Percentiles rank a stretch among this genome's conserved stretches.
These are phyloP conservation scores for Beaufortia kweichowensis DNA, from an alignment of 2,113 vertebrate species.

Conservation along the genomic window DNA sequence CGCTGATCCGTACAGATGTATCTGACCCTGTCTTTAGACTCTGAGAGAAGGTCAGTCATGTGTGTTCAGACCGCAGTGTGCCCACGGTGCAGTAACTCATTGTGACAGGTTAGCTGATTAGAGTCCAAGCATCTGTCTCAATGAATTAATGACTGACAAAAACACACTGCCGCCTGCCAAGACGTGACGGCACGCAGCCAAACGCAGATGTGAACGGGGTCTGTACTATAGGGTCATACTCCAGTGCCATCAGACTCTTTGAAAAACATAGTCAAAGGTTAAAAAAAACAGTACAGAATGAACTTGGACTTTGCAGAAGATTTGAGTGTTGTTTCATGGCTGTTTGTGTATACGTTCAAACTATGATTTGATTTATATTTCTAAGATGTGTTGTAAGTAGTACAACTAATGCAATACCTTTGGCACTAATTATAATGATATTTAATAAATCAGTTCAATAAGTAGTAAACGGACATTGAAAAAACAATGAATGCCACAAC, in stretches of 20 bases:
- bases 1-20: conserved; percentile 30
- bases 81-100: conserved; percentile 41
- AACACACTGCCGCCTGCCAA: conserved; percentile 45
- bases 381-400: too few species aligned
- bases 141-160: conserved; percentile 50
- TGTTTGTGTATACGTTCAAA: too few species aligned
- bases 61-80: conserved; percentile 42
- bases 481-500: too few species aligned
- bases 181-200: conserved; percentile 12
- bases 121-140: conserved; percentile 52
- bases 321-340: too few species aligned
- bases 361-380: too few species aligned
- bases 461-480: too few species aligned
- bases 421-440: too few species aligned
- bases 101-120: conserved; percentile 39
- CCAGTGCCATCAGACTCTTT: conserved; percentile 46
- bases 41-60: conserved; percentile 41
- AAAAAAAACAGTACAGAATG: conserved; percentile 46
- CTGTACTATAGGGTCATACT: conserved; percentile 48
- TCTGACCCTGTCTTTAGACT: conserved; percentile 5
- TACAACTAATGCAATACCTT: too few species aligned
- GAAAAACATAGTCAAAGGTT: conserved; percentile 54
- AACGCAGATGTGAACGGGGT: conserved; percentile 47
- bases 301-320: background rate
- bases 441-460: too few species aligned